Base-by-base conservation (phyloP, 1,140 invertebrate species). In the Chrysomallon squamiferum region DNA sequence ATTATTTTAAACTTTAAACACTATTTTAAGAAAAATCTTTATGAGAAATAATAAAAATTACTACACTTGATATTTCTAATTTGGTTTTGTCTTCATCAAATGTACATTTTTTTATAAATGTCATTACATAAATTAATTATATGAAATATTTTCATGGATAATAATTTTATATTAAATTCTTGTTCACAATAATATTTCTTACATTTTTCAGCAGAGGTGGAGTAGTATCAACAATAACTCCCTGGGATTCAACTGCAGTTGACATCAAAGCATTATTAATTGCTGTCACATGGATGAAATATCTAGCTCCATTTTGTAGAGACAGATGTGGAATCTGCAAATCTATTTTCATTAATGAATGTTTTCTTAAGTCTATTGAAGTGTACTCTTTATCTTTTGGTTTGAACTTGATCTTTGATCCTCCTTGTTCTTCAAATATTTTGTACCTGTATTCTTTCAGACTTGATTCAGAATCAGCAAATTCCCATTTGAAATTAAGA, bases 191-290 rank as follows among this genome's bases (percentile, higher is more conserved):
- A n/a, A 2, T 9, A 29, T 43, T 45, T 6, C 29, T 59, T 58
- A 73, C 71, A 57, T 68, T 59, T n/a, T 54, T 49, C 5, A 73
- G 22, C 25, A 43, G 25, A 0, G 71, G 71, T 25, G 62, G 52
- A 20, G 71, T 62, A 20, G 15, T 59, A 56, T 73, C 71, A 25
- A 73, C 50, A 13, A 65, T 54, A 18, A 73, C 65, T 2, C 71
- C 71, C 3, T 54, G 25, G 1, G 71, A 70, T 33, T 73, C 54
- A 13, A 65, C 61, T n/a, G 59, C 50, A 13, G 43, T 62, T 49
- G 71, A 66, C 62, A 73, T 60, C 49, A 41, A 18, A 20, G 68
- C 71, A 20, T 68, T 47, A 38, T 73, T 73, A 0, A 73, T 25
- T 15, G 71, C 71, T 29, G 56, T 66, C 4, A 73, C 71, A 29